Conservation (phyloP, 37 sponge, comb jelly and placozoan genomes). For the Trichoplax adhaerens region DNA sequence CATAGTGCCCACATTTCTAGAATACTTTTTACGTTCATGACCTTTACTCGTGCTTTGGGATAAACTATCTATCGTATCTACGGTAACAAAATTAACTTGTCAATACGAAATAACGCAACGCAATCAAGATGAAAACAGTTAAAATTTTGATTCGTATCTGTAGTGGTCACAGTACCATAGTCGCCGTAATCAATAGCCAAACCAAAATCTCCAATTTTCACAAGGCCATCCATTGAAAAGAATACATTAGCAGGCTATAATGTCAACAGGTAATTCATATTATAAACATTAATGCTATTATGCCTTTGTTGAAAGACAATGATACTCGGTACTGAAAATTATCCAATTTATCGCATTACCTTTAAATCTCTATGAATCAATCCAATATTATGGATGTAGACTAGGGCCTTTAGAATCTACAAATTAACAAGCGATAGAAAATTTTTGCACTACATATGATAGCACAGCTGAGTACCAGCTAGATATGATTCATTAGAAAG, state of each 20-base stretch:
- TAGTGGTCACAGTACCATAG: neutral
- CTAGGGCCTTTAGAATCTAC: constrained; percentile 64
- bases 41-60: neutral
- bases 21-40: neutral
- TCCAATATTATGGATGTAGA: constrained; percentile 62
- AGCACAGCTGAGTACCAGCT: too few species aligned
- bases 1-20: constrained; percentile 12
- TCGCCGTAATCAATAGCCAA: constrained; percentile 35
- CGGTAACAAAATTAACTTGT: neutral
- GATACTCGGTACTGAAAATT: too few species aligned
- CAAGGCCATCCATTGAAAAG: constrained; percentile 55
- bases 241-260: constrained; percentile 76
- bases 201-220: constrained; percentile 90
- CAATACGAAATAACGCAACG: neutral
- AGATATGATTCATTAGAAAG: too few species aligned
- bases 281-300: too few species aligned
- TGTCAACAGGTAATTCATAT: constrained; percentile 1
- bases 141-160: neutral
- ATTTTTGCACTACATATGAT: neutral
- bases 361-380: constrained; percentile 87
- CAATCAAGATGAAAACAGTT: neutral
- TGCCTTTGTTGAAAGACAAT: too few species aligned
- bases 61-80: neutral
- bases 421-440: neutral
- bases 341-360: neutral